Evolutionary conservation across 2,888 invertebrate genomes (phyloP).

Genomic region (Camptogramma bilineatum): DNA sequence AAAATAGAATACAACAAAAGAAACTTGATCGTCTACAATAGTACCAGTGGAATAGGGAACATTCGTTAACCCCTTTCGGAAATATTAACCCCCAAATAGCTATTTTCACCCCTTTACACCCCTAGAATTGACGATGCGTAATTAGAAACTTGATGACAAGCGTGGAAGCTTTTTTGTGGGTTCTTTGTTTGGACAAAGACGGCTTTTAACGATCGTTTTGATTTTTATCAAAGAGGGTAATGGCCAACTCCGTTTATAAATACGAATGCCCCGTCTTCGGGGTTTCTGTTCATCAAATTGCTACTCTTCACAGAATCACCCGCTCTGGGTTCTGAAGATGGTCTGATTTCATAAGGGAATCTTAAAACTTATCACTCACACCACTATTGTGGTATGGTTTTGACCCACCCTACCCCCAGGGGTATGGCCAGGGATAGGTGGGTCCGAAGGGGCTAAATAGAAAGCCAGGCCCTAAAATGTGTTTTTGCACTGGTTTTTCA

Average conservation of each 20-base stretch:
- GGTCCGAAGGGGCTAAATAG: too few relatives aligned
- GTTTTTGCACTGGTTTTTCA: too few relatives aligned
- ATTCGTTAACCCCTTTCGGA: constrained; percentile 16
- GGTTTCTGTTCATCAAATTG: too few relatives aligned
- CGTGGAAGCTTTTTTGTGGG: constrained; percentile 5
- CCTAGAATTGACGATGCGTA: constrained; percentile 19
- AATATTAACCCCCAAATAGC: constrained; percentile 14
- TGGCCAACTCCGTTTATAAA: background rate
- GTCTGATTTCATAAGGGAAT: too few relatives aligned
- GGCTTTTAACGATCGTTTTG: background rate
- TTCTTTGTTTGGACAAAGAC: constrained; percentile 3
- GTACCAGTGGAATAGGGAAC: constrained; percentile 45
- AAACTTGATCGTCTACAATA: constrained; percentile 56
- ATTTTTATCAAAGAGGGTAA: background rate
- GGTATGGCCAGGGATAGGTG: too few relatives aligned
- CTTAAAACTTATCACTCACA: too few relatives aligned
- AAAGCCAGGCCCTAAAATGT: too few relatives aligned
- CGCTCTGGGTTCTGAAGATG: too few relatives aligned
- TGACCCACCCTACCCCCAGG: too few relatives aligned
- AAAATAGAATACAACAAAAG: constrained; percentile 56
- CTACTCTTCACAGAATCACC: too few relatives aligned
- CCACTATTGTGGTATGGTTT: too few relatives aligned
- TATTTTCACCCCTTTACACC: constrained; percentile 11
- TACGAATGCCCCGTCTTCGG: too few relatives aligned
- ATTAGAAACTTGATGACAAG: constrained; percentile 24